These are phyloP conservation scores for Synergus itoensis DNA, from an alignment of 2,888 invertebrate species.

Conservation along the genomic window DNA sequence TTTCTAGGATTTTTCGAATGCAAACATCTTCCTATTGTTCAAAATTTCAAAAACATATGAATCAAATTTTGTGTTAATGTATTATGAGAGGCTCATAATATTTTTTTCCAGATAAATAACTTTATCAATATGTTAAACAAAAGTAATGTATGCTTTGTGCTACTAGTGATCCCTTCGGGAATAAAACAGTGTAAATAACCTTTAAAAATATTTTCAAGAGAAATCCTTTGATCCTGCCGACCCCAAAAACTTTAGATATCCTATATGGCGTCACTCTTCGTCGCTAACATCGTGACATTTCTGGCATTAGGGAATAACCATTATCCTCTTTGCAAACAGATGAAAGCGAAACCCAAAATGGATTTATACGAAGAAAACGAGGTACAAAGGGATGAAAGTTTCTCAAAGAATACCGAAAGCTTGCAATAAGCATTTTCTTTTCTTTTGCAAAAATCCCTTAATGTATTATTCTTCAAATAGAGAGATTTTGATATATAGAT, in stretches of 20 bases:
- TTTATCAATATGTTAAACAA: too few relatives aligned
- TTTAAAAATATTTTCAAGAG: conserved; percentile 26
- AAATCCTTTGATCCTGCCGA: conserved; percentile 63
- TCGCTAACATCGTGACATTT: conserved; percentile 53
- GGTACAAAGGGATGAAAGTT: conserved; percentile 63
- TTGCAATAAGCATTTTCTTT: neutral
- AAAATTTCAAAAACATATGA: neutral
- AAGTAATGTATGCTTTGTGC: too few relatives aligned
- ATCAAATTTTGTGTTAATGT: neutral
- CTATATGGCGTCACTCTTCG: conserved; percentile 48
- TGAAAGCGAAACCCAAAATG: conserved; percentile 74
- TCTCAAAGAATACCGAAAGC: conserved; percentile 60
- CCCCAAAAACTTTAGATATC: conserved; percentile 51
- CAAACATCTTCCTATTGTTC: neutral
- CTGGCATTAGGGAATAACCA: conserved; percentile 74
- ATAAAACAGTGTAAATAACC: too few relatives aligned
- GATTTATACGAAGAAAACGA: conserved; percentile 67
- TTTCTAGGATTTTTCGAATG: neutral
- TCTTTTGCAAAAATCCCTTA: neutral
- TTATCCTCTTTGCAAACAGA: conserved; percentile 72
- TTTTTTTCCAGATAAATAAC: too few relatives aligned
- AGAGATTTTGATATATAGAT: too few relatives aligned
- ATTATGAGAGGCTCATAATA: too few relatives aligned
- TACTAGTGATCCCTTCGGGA: too few relatives aligned
- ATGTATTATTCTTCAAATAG: neutral